These are phyloP conservation scores for Odocoileus hemionus DNA, from an alignment of 2,113 vertebrate genomes.

Conservation along the genomic window DNA sequence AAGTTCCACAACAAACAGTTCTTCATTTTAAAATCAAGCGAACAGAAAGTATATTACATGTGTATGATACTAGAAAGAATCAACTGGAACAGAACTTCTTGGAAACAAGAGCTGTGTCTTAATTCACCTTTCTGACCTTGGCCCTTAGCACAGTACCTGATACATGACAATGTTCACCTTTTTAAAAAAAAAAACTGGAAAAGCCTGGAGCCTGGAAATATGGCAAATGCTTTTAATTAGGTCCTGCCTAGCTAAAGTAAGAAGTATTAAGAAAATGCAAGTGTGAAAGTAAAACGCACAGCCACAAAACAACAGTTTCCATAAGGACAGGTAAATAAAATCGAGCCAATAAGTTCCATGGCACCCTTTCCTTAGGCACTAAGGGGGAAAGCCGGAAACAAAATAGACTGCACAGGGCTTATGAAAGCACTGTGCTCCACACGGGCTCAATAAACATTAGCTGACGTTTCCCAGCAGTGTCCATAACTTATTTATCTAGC, in stretches of 20 bases:
- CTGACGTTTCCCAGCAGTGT: constrained; percentile 28
- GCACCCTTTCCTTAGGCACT: neutral
- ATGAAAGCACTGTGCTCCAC: neutral
- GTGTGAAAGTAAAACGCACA: neutral
- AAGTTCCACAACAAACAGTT: neutral
- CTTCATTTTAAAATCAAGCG: neutral
- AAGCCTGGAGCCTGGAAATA: neutral
- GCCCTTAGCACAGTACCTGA: neutral
- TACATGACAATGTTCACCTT: neutral
- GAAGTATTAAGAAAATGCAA: neutral
- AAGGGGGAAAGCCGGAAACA: neutral
- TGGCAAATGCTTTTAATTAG: neutral
- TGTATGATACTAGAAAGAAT: neutral
- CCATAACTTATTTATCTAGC: constrained; percentile 49
- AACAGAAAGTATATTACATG: neutral
- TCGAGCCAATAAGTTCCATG: neutral
- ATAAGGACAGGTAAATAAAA: neutral
- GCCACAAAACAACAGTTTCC: neutral
- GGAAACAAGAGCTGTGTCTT: neutral
- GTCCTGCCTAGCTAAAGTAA: neutral
- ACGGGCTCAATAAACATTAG: neutral
- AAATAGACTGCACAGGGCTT: neutral
- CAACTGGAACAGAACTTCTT: neutral
- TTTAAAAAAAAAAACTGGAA: neutral
- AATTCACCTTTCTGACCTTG: neutral